Evolutionary conservation across 30 jellyfish, hydroid and myxozoan genomes (phyloP).

Genomic region (Hydra vulgaris): DNA sequence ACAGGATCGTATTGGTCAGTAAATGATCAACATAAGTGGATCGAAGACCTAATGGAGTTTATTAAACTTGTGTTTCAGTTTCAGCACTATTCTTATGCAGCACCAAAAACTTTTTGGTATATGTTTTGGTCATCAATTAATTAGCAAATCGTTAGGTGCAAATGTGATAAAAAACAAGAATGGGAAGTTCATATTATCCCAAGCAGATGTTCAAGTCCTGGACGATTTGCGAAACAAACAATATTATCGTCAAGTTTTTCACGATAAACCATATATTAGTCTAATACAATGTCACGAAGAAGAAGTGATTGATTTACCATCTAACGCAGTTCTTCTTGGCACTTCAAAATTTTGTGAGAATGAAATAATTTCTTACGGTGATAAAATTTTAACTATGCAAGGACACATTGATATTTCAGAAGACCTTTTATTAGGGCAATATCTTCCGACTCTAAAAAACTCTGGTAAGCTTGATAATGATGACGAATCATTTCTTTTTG

Average conservation of each 20-base stretch:
- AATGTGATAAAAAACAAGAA: conserved; percentile 37
- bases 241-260: conserved; percentile 7
- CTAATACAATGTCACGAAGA: conserved; percentile 41
- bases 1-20: conserved; percentile 86
- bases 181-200: conserved; percentile 49
- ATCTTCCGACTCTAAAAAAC: neutral
- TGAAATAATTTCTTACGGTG: conserved; percentile 15
- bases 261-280: neutral
- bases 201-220: conserved; percentile 31
- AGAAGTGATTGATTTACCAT: conserved; percentile 17
- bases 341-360: conserved; percentile 13
- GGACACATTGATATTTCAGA: conserved; percentile 30
- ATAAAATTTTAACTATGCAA: conserved; percentile 20
- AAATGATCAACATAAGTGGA: conserved; percentile 56
- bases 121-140: conserved; percentile 89
- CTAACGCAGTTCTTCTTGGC: conserved; percentile 1
- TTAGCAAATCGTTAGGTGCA: conserved; percentile 83
- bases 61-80: conserved; percentile 13
- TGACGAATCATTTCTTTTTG: neutral
- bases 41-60: conserved; percentile 41
- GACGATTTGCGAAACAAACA: conserved; percentile 9
- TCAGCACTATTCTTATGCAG: neutral
- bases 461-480: neutral
- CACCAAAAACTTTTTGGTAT: conserved; percentile 41
- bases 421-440: neutral